phyloP scores from a whole-genome alignment of 1,140 invertebrate genomes.

The Drosophila repleta region DNA sequence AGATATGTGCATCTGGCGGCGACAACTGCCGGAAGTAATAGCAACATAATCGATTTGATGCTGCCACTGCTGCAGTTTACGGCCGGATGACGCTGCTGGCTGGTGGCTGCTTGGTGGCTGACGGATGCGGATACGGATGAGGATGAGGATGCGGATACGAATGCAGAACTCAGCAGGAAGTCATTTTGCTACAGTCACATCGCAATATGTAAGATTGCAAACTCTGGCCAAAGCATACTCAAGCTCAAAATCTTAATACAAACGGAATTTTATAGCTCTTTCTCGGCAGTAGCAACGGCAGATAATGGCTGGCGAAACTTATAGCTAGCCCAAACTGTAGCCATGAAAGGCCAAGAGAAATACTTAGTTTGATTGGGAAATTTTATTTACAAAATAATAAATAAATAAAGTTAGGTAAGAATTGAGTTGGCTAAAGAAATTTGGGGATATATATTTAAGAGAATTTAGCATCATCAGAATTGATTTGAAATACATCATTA shows the following conservation, averaged over 20 bases:
- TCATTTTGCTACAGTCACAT: constrained; percentile 65
- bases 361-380: not conserved
- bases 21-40: constrained; percentile 79
- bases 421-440: too few relatives aligned
- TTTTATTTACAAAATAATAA: not conserved
- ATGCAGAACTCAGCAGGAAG: constrained; percentile 62
- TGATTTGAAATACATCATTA: too few relatives aligned
- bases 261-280: constrained; percentile 34
- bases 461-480: too few relatives aligned
- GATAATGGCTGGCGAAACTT: not conserved
- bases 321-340: too few relatives aligned
- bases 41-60: constrained; percentile 79
- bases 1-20: constrained; percentile 60
- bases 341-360: too few relatives aligned
- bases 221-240: constrained; percentile 1
- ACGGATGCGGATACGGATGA: constrained; percentile 10
- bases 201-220: constrained; percentile 35
- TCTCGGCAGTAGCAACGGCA: not conserved
- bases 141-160: constrained; percentile 32
- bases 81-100: constrained; percentile 49
- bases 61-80: constrained; percentile 67
- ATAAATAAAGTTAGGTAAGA: too few relatives aligned
- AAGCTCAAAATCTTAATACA: constrained; percentile 33
- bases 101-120: not conserved
- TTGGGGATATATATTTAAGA: too few relatives aligned